These are phyloP conservation scores for Athene cunicularia DNA, from an alignment of 2,113 vertebrate species.

Conservation along the genomic window DNA sequence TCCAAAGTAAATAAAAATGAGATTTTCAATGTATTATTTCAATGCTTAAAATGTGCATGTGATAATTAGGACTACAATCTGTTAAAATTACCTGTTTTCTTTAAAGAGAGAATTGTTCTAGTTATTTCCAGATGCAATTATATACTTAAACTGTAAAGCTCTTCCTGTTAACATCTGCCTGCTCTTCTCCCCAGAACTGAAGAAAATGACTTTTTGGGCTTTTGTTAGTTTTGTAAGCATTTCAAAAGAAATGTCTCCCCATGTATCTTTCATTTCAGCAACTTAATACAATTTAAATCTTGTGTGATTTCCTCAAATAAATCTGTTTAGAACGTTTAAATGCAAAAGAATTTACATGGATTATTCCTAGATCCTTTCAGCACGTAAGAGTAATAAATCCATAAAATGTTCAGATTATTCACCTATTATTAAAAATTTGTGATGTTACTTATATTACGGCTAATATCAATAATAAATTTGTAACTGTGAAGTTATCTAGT, in stretches of 20 bases:
- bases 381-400: not conserved
- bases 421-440: slow-evolving; percentile 30
- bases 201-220: not conserved
- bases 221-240: not conserved
- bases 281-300: not conserved
- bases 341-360: not conserved
- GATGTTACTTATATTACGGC: not conserved
- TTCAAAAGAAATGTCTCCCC: not conserved
- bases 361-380: not conserved
- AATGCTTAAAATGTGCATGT: not conserved
- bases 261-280: not conserved
- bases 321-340: not conserved
- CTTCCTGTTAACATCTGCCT: not conserved
- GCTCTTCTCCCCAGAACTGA: not conserved
- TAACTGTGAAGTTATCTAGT: not conserved
- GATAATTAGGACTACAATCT: not conserved
- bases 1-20: not conserved
- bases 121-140: not conserved
- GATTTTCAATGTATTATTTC: not conserved
- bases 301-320: not conserved
- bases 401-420: not conserved
- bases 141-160: not conserved
- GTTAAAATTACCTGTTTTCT: not conserved
- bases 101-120: not conserved
- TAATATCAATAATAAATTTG: not conserved